These are phyloP conservation scores for Mantis religiosa DNA, from an alignment of 2,888 invertebrate species.

Conservation along the genomic window DNA sequence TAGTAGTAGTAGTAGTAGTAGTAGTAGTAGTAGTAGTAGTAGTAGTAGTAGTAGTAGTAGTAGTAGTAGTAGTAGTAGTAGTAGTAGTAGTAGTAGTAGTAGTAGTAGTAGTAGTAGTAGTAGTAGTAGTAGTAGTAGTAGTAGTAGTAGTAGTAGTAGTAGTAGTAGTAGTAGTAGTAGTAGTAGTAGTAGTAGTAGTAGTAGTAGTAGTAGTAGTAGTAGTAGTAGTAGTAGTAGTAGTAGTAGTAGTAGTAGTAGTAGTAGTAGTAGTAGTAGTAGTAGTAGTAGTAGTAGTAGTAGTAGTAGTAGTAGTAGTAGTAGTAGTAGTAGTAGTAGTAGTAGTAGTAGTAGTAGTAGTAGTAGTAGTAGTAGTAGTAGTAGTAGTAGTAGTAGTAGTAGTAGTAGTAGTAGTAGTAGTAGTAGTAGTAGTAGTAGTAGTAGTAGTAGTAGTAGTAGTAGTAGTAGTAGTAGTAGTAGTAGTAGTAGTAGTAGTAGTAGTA, in stretches of 20 bases:
- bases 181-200: constrained; percentile 26
- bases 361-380: background rate
- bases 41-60: constrained; percentile 21
- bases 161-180: background rate
- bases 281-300: background rate
- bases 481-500: background rate
- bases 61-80: background rate
- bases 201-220: background rate
- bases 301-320: background rate
- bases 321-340: background rate
- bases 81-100: background rate
- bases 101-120: constrained; percentile 23
- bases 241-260: background rate
- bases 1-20: background rate
- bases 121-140: constrained; percentile 14
- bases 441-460: background rate
- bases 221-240: background rate
- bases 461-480: background rate
- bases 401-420: background rate
- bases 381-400: background rate
- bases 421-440: background rate
- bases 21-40: background rate
- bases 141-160: background rate
- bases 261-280: background rate
- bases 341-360: background rate